phyloP scores from a whole-genome alignment of 2,797 vertebrate species.

The Acrossocheilus wenchowensis region DNA sequence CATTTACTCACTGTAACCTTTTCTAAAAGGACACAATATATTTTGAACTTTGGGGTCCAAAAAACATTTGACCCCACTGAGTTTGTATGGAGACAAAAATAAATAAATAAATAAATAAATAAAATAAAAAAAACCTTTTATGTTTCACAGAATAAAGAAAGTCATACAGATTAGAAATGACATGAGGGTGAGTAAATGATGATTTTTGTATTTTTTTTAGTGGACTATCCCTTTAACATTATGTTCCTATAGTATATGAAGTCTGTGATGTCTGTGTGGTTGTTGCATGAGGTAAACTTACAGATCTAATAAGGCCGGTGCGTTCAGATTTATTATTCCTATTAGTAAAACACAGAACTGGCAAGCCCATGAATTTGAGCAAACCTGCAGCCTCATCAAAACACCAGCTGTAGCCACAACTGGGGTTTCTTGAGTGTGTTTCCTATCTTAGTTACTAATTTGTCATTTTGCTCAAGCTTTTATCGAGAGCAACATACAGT shows the following conservation, averaged over 20 bases:
- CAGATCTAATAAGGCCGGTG: conserved; percentile 21
- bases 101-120: too few relatives aligned
- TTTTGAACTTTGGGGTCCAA: background rate
- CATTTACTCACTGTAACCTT: background rate
- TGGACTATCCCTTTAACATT: background rate
- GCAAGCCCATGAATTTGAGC: conserved; percentile 22
- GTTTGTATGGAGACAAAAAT: background rate
- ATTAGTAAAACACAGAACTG: conserved; percentile 9
- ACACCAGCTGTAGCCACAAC: conserved; percentile 48
- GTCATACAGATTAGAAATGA: background rate
- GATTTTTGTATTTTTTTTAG: background rate
- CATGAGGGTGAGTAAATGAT: background rate
- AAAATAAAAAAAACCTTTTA: too few relatives aligned
- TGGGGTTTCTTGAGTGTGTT: conserved; percentile 27
- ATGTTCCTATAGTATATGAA: background rate
- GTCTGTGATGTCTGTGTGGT: conserved; percentile 7
- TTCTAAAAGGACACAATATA: background rate
- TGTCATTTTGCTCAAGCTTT: conserved; percentile 24
- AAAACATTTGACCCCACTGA: background rate
- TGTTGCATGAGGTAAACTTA: conserved; percentile 11
- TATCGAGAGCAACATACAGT: conserved; percentile 8
- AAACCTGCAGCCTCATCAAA: conserved; percentile 41
- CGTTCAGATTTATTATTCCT: conserved; percentile 22
- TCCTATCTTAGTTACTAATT: conserved; percentile 7
- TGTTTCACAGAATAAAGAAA: background rate